phyloP scores from a whole-genome alignment of 2,888 invertebrate species.

The Sarcophaga subvicina region DNA sequence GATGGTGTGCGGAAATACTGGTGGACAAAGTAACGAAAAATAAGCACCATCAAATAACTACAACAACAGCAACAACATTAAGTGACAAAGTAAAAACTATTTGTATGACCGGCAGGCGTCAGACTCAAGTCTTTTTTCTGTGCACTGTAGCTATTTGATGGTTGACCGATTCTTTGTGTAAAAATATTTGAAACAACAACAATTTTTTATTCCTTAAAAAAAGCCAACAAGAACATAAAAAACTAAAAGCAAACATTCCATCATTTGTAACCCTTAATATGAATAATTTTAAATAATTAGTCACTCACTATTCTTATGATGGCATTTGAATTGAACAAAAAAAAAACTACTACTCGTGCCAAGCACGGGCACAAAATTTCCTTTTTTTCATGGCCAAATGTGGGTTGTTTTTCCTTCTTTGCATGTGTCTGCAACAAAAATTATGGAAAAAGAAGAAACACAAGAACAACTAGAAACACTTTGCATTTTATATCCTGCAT shows the following conservation, averaged over 20 bases:
- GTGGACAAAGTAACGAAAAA: conserved; percentile 41
- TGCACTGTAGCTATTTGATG: conserved; percentile 59
- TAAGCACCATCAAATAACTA: not conserved
- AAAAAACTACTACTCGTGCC: conserved; percentile 48
- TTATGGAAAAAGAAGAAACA: conserved; percentile 10
- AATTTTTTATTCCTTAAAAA: not conserved
- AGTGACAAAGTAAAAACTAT: conserved; percentile 49
- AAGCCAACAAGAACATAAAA: not conserved
- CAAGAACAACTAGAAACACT: conserved; percentile 33
- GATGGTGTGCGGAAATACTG: conserved; percentile 48
- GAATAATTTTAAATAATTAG: conserved; percentile 63
- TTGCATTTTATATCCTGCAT: conserved; percentile 60
- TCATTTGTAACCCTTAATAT: conserved; percentile 66
- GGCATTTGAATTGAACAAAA: conserved; percentile 10
- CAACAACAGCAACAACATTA: not conserved
- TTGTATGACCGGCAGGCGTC: conserved; percentile 50
- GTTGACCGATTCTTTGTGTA: conserved; percentile 62
- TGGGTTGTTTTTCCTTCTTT: conserved; percentile 55
- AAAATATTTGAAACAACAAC: conserved; percentile 49
- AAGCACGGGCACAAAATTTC: conserved; percentile 44
- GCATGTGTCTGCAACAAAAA: too few relatives aligned
- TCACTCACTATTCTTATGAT: conserved; percentile 1
- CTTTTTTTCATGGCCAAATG: conserved; percentile 42
- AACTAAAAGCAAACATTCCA: conserved; percentile 37
- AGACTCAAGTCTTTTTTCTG: conserved; percentile 39